A percentile compares a stretch with the other conserved stretches of the same genome.
Conservation (phyloP, 2,888 invertebrate species). For the Synergus itoensis region DNA sequence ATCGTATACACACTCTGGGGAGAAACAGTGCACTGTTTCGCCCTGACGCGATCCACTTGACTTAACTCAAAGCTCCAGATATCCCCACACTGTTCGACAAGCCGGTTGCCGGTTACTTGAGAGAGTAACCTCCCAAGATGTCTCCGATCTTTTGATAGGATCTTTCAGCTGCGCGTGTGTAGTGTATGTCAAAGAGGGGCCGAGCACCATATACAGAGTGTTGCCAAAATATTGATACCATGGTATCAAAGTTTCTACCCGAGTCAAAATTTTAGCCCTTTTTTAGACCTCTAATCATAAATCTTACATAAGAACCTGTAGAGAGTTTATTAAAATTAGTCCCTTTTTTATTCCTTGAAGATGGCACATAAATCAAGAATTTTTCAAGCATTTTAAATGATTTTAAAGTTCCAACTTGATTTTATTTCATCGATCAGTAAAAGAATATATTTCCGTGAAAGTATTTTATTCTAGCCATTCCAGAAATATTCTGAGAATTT, state of each 20-base stretch:
- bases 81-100: slow-evolving; percentile 64
- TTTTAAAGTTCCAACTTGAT: background rate
- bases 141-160: slow-evolving; percentile 25
- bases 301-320: too few relatives aligned
- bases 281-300: too few relatives aligned
- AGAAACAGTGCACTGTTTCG: slow-evolving; percentile 69
- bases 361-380: too few relatives aligned
- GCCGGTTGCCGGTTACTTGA: background rate
- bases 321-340: too few relatives aligned
- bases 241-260: too few relatives aligned
- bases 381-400: too few relatives aligned
- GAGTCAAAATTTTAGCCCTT: too few relatives aligned
- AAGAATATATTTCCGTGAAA: background rate
- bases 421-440: background rate
- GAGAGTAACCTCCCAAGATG: slow-evolving; percentile 52
- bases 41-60: slow-evolving; percentile 68
- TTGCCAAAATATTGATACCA: background rate
- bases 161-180: background rate
- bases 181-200: slow-evolving; percentile 18
- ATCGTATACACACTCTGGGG: slow-evolving; percentile 63
- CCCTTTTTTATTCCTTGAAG: too few relatives aligned
- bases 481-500: background rate
- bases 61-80: slow-evolving; percentile 71
- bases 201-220: slow-evolving; percentile 1
- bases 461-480: background rate